Base-by-base conservation (phyloP, 2,113 vertebrate genomes). In the Amblyornis subalaris region DNA sequence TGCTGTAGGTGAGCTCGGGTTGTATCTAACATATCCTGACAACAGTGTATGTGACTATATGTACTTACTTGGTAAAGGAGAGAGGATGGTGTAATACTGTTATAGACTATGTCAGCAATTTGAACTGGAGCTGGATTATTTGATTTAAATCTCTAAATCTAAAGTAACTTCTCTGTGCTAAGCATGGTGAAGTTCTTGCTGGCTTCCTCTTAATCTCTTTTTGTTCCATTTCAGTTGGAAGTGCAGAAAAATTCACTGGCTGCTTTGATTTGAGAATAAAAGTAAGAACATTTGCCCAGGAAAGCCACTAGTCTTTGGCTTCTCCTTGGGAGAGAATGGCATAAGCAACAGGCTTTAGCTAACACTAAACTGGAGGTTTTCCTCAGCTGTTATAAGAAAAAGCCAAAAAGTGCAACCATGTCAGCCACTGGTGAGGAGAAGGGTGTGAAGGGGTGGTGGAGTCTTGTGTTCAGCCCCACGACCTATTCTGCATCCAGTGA, bases 401-500 rank as follows among this genome's bases (percentile, higher is more conserved):
- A 84, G 17, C n/a, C n/a, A 35, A 42, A 55, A 36, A 45, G 31
- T 14, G 5, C 21, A 7, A 19, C 60, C 13, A 1, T 61, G 33
- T 64, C 29, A 51, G 75, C 26, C 2, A 2, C 33, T 50, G 47
- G 21, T 78, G 51, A 70, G 60, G 45, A 57, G 33, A 42, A 78
- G 9, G 17, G 31, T 45, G 14, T 10, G 25, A 6, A 26, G 19
- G 6, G 19, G 1, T 22, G 4, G 0, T 60, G 65, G 15, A 15
- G 7, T 40, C 55, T 40, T 38, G 10, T 50, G 28, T 42, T 89
- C 20, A 69, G 8, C 74, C 42, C 31, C 5, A 4, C 0, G 0
- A 16, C 25, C 58, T 78, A 3, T 78, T 89, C 25, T 57, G 36
- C 4, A 11, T 67, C 57, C 58, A 50, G 6, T 38, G 24, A 78